Evolutionary conservation across 2,888 invertebrate genomes (phyloP), one percentile per base, ranked within the genome.

Genomic region (Anarsia innoxiella): DNA sequence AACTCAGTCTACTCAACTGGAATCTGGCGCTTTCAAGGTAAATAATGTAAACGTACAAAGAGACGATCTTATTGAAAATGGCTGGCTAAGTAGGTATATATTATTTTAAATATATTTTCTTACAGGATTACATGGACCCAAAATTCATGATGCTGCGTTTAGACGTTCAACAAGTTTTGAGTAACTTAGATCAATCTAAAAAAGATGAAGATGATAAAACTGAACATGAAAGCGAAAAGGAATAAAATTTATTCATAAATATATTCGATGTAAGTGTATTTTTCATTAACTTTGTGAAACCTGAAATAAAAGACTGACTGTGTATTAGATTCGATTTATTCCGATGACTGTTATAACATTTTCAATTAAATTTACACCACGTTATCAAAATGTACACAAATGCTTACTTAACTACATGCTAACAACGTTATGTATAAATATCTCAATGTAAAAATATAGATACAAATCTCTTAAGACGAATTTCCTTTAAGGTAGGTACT

Each of bases 341-440:
- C 72, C 72, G 59, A 71, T 72, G 77, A 77, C 76, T 72, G 62
- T 68, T 67, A 68, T 56, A 67, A 59, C 66, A 64, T 66, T 56
- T 56, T 59, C 61, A 57, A 57, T 58, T 60, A 68, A 49, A 60
- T 50, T 58, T 59, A 53, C 47, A 51, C 40, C 51, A 58, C 13
- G 61, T 75, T 79, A 78, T 77, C 72, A 77, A 77, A 82, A 80
- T 78, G 64, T 80, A 80, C 78, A 79, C 76, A 77, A 82, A 75
- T 70, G 64, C 65, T 60, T 69, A 71, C 40, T 46, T 42, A 44
- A 47, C 49, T 69, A 66, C 51, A 59, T 44, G 51, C 65, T 68
- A 73, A 52, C 62, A 72, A 35, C 42, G 46, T n/a, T n/a, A n/a
- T n/a, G 50, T 57, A 66, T 68, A 68, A 66, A 71, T 74, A 79